Conservation (phyloP, 2,797 vertebrate species). For the Paramormyrops hopkinsi region DNA sequence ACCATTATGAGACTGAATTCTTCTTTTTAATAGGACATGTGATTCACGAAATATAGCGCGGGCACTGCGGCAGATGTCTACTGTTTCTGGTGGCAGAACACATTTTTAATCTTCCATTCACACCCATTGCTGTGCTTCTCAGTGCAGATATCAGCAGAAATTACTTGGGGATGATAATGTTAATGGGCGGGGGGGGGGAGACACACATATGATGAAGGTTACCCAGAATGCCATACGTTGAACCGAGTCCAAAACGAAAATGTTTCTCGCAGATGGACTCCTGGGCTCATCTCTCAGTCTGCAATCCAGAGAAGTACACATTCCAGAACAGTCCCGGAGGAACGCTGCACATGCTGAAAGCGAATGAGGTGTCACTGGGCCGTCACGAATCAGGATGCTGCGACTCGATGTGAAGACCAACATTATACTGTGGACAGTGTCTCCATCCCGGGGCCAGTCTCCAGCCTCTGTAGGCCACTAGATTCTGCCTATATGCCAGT, state of each 20-base stretch:
- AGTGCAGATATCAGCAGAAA: neutral
- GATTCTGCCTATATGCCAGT: neutral
- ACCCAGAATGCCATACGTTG: neutral
- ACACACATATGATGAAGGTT: neutral
- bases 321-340: neutral
- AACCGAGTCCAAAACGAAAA: neutral
- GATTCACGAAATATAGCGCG: neutral
- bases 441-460: neutral
- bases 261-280: neutral
- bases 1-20: neutral
- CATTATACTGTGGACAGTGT: neutral
- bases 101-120: constrained; percentile 10
- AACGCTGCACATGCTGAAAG: neutral
- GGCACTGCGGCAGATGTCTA: neutral
- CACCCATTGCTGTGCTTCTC: neutral
- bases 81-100: neutral
- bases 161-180: neutral
- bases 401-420: neutral
- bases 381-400: neutral
- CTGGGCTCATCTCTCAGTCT: neutral
- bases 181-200: neutral
- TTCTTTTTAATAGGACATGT: neutral
- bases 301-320: neutral
- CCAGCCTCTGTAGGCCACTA: neutral
- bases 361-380: neutral